Conservation (phyloP, 2,797 vertebrate genomes). For the Kryptolebias ocellatus region DNA sequence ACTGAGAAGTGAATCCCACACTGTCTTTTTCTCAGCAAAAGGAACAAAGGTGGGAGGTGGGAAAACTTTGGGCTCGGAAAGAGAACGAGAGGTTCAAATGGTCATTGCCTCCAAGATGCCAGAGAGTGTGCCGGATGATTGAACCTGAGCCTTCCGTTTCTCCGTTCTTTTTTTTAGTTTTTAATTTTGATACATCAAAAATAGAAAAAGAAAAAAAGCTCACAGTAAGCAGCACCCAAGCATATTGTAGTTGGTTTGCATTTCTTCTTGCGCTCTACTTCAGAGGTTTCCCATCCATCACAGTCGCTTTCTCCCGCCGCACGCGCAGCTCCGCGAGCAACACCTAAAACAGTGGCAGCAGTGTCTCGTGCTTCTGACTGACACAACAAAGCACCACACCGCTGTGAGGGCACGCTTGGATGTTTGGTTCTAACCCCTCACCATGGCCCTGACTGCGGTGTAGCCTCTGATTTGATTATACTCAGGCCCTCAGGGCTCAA, state of each 20-base stretch:
- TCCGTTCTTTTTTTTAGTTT: slow-evolving; percentile 10
- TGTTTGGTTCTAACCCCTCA: slow-evolving; percentile 62
- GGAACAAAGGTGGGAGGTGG: slow-evolving; percentile 48
- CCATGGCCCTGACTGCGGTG: slow-evolving; percentile 53
- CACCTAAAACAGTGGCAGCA: slow-evolving; percentile 31
- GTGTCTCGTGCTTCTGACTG: slow-evolving; percentile 51
- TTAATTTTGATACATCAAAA: background rate
- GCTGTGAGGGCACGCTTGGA: slow-evolving; percentile 54
- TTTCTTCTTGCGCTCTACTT: slow-evolving; percentile 18
- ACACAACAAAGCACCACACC: slow-evolving; percentile 49
- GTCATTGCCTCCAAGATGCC: slow-evolving; percentile 21
- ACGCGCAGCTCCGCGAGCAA: slow-evolving; percentile 62
- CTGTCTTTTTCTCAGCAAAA: slow-evolving; percentile 69
- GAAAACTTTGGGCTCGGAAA: slow-evolving; percentile 47
- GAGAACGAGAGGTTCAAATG: slow-evolving; percentile 41
- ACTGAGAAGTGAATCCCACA: slow-evolving; percentile 70
- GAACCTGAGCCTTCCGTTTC: slow-evolving; percentile 1
- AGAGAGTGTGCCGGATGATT: slow-evolving; percentile 16
- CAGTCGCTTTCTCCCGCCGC: slow-evolving; percentile 9
- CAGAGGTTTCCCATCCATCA: slow-evolving; percentile 25
- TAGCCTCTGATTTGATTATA: slow-evolving; percentile 68
- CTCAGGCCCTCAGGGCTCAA: slow-evolving; percentile 66
- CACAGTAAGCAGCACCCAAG: no score
- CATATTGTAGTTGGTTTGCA: background rate
- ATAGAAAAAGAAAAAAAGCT: no score